phyloP scores from a whole-genome alignment of 1,140 invertebrate genomes.

The Hestina assimilis region DNA sequence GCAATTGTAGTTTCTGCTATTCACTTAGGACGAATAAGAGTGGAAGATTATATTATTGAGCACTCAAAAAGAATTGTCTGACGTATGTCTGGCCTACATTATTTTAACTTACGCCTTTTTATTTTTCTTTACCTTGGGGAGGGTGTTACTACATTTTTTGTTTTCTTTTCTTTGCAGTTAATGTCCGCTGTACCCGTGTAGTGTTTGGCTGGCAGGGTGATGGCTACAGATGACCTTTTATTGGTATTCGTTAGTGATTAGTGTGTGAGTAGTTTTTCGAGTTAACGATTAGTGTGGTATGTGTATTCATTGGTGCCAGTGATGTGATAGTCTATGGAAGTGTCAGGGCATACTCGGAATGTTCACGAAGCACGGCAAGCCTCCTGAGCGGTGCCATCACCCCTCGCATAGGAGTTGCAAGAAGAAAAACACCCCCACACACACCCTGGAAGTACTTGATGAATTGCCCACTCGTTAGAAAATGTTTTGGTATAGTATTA shows the following conservation, averaged over 20 bases:
- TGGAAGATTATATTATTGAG: constrained; percentile 42
- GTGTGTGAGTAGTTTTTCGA: constrained; percentile 46
- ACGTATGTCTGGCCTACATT: constrained; percentile 37
- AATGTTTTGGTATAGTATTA: constrained; percentile 79
- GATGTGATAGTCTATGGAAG: constrained; percentile 74
- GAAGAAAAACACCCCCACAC: constrained; percentile 74
- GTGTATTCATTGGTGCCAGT: constrained; percentile 48
- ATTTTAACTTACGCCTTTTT: constrained; percentile 32
- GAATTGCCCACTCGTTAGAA: constrained; percentile 79
- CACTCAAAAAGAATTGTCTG: constrained; percentile 41
- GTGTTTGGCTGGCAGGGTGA: constrained; percentile 56
- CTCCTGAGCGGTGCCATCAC: constrained; percentile 67
- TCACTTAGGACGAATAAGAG: constrained; percentile 33
- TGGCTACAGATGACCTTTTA: constrained; percentile 65
- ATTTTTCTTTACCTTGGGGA: constrained; percentile 47
- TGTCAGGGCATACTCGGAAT: constrained; percentile 64
- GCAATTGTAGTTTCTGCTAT: constrained; percentile 38
- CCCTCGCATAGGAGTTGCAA: constrained; percentile 67
- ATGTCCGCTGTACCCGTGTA: constrained; percentile 53
- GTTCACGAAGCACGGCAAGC: constrained; percentile 72
- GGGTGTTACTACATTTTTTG: constrained; percentile 61
- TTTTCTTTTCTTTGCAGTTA: constrained; percentile 76
- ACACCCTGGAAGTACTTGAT: constrained; percentile 79
- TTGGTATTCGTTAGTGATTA: constrained; percentile 59
- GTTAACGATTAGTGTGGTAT: constrained; percentile 44